Percentiles rank a stretch among this genome's conserved stretches.
Conservation (phyloP, 2,888 invertebrate genomes). For the Drosophila paramelanica region DNA sequence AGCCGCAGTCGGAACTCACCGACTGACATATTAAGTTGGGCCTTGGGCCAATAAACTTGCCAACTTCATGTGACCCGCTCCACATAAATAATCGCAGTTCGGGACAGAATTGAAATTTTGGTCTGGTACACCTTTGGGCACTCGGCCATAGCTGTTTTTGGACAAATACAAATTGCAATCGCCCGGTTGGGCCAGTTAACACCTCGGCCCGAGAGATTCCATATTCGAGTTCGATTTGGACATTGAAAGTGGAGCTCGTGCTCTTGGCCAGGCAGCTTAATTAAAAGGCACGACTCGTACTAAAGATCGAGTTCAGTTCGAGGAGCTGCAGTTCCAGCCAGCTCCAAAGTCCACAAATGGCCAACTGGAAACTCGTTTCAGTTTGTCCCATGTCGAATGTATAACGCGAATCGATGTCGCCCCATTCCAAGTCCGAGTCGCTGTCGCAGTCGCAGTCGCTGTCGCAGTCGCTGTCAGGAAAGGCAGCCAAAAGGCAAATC, state of each 20-base stretch:
- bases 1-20: conserved; percentile 27
- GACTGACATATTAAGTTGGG: conserved; percentile 75
- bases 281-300: conserved; percentile 62
- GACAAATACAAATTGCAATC: conserved; percentile 62
- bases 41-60: conserved; percentile 71
- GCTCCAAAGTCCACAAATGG: conserved; percentile 72
- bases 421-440: conserved; percentile 41
- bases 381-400: conserved; percentile 55
- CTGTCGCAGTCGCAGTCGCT: conserved; percentile 33
- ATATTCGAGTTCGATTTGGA: conserved; percentile 14
- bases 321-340: conserved; percentile 9
- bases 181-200: conserved; percentile 61
- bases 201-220: conserved; percentile 48
- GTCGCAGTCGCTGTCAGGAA: conserved; percentile 53
- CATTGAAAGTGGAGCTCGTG: conserved; percentile 19
- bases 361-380: conserved; percentile 64
- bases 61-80: conserved; percentile 62
- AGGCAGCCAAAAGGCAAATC: conserved; percentile 74
- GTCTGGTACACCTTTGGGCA: conserved; percentile 31
- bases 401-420: conserved; percentile 64
- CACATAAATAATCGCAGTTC: conserved; percentile 56
- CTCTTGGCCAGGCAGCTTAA: conserved; percentile 51
- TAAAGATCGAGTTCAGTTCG: conserved; percentile 50
- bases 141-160: conserved; percentile 27
- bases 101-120: conserved; percentile 29